These are phyloP conservation scores for Gymnoscopelus braueri DNA, from an alignment of 2,797 vertebrate species.

Conservation along the genomic window DNA sequence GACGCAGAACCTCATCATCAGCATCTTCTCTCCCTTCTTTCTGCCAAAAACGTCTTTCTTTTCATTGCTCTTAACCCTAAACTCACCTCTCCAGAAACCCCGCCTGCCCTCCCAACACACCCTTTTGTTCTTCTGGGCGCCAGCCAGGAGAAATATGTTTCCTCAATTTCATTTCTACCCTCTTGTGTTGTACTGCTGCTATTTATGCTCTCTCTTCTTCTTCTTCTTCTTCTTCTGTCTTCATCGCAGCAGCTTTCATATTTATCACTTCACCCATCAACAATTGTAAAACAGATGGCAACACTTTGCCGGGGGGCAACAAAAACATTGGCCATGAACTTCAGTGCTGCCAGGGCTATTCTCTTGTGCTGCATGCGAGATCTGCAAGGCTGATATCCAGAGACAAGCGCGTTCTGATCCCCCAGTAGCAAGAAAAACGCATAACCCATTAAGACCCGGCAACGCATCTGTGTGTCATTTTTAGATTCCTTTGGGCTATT, in stretches of 20 bases:
- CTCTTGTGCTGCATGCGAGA: conserved; percentile 65
- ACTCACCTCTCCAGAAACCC: background rate
- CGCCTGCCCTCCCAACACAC: background rate
- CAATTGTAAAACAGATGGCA: conserved; percentile 80
- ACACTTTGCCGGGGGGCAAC: conserved; percentile 72
- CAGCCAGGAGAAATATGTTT: conserved; percentile 38
- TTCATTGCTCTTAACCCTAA: conserved; percentile 35
- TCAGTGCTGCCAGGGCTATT: conserved; percentile 56
- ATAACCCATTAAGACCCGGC: conserved; percentile 23
- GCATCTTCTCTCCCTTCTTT: conserved; percentile 44
- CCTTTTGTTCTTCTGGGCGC: conserved; percentile 17
- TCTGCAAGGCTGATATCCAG: conserved; percentile 75
- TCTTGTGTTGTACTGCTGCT: conserved; percentile 34
- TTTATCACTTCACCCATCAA: conserved; percentile 70
- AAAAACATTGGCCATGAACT: conserved; percentile 77
- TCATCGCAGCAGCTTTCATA: conserved; percentile 2
- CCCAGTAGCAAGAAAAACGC: conserved; percentile 68
- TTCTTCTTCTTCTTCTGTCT: conserved; percentile 53
- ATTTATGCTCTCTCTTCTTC: conserved; percentile 59
- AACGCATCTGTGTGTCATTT: conserved; percentile 27
- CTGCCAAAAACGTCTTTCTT: conserved; percentile 36
- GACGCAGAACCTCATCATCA: conserved; percentile 42
- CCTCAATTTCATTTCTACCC: background rate
- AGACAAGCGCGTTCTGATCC: conserved; percentile 57
- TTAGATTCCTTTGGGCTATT: no score